Conservation (phyloP, 2,888 invertebrate genomes). For the Pachymerium ferrugineum region DNA sequence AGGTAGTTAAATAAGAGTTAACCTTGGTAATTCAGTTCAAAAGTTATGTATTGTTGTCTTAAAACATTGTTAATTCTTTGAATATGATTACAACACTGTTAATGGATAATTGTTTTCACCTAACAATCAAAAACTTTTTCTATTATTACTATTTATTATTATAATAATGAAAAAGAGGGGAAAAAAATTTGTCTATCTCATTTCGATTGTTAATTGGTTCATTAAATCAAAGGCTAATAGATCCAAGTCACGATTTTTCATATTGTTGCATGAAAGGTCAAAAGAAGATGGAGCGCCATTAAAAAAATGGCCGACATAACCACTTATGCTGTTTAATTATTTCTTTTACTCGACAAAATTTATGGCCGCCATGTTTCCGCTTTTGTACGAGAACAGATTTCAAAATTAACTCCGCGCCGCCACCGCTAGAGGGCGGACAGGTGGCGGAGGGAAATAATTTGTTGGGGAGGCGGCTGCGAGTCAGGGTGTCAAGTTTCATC, state of each 20-base stretch:
- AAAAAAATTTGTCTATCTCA: not conserved
- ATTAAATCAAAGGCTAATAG: not conserved
- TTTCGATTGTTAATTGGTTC: conserved; percentile 2
- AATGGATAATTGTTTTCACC: too few species aligned
- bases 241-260: not conserved
- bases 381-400: not conserved
- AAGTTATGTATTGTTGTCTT: too few species aligned
- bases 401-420: not conserved
- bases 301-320: not conserved
- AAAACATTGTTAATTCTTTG: too few species aligned
- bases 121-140: too few species aligned
- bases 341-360: not conserved
- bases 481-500: conserved; percentile 4
- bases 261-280: conserved; percentile 8
- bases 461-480: conserved; percentile 8
- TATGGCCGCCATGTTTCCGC: not conserved
- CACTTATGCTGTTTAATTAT: not conserved
- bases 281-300: not conserved
- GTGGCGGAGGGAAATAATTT: conserved; percentile 8
- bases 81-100: too few species aligned
- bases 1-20: too few species aligned
- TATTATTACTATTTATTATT: too few species aligned
- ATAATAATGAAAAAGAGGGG: too few species aligned
- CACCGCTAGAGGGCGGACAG: conserved; percentile 13
- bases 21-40: too few species aligned